These are phyloP conservation scores for Dipodomys merriami DNA, from an alignment of 2,113 vertebrate species.

Conservation along the genomic window DNA sequence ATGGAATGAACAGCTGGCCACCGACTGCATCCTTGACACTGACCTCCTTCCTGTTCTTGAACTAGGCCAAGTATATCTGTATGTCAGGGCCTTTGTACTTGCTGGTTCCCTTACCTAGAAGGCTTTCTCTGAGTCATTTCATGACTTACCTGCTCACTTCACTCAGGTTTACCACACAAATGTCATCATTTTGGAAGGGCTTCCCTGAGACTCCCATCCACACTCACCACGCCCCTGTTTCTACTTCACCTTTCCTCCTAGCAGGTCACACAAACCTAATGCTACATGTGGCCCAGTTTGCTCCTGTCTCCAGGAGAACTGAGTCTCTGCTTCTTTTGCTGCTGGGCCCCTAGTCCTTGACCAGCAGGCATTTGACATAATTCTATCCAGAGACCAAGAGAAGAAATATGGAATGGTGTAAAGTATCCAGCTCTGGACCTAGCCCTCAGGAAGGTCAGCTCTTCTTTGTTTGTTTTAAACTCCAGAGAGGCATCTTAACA, in stretches of 20 bases:
- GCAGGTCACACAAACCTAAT: fast-evolving
- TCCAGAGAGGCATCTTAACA: background rate
- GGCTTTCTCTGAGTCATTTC: background rate
- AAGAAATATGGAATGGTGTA: background rate
- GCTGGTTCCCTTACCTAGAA: background rate
- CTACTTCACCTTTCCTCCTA: background rate
- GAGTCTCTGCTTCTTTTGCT: background rate
- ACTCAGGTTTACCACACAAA: background rate
- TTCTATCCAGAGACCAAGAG: background rate
- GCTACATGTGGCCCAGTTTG: background rate
- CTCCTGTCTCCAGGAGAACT: background rate
- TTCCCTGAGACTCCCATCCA: background rate
- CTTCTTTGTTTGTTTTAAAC: background rate
- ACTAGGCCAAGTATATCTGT: background rate
- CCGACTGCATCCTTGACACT: too few relatives aligned
- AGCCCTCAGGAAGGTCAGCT: background rate
- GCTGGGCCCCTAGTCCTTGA: background rate
- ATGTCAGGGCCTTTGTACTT: too few relatives aligned
- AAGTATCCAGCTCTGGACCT: background rate
- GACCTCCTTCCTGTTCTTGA: background rate
- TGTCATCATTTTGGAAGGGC: background rate
- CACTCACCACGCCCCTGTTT: fast-evolving
- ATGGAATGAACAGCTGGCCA: background rate
- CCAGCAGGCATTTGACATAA: background rate
- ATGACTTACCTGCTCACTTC: background rate